Evolutionary conservation across 1,140 invertebrate genomes (phyloP).

Genomic region (Cataglyphis hispanica): DNA sequence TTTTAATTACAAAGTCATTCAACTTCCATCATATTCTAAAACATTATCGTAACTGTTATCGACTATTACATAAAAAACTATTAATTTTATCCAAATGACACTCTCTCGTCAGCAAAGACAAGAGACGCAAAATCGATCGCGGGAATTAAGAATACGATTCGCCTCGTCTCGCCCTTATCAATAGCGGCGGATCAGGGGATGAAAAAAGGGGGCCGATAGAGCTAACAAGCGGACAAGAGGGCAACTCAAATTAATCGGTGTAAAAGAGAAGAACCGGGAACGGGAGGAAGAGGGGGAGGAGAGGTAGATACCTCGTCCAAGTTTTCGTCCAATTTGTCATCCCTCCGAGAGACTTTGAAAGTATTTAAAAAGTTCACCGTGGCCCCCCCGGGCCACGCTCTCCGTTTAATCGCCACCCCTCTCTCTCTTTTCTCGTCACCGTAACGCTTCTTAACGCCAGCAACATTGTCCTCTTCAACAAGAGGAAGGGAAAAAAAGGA

Average conservation of each 20-base stretch:
- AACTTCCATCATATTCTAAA: not conserved
- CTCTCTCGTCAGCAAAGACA: not conserved
- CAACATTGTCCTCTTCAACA: constrained; percentile 39
- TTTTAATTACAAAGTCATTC: not conserved
- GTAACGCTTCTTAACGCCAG: constrained; percentile 70
- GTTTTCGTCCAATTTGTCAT: constrained; percentile 75
- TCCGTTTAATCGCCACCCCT: constrained; percentile 67
- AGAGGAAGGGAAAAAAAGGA: not conserved
- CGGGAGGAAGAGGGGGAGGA: not conserved
- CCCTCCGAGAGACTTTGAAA: constrained; percentile 71
- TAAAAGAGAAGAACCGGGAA: not conserved
- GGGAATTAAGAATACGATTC: constrained; percentile 36
- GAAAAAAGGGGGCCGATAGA: constrained; percentile 2
- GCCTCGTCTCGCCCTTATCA: constrained; percentile 40
- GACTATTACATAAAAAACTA: not conserved
- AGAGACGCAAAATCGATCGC: constrained; percentile 4
- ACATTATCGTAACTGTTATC: not conserved
- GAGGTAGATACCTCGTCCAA: constrained; percentile 42
- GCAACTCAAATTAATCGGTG: constrained; percentile 69
- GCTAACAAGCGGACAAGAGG: constrained; percentile 59
- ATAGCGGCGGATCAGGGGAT: not conserved
- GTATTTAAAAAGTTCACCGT: constrained; percentile 76
- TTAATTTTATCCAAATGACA: not conserved
- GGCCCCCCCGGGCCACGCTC: constrained; percentile 59
- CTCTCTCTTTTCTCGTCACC: constrained; percentile 12